Base-by-base conservation (phyloP, 2,888 invertebrate genomes). In the Drosophila monieri region DNA sequence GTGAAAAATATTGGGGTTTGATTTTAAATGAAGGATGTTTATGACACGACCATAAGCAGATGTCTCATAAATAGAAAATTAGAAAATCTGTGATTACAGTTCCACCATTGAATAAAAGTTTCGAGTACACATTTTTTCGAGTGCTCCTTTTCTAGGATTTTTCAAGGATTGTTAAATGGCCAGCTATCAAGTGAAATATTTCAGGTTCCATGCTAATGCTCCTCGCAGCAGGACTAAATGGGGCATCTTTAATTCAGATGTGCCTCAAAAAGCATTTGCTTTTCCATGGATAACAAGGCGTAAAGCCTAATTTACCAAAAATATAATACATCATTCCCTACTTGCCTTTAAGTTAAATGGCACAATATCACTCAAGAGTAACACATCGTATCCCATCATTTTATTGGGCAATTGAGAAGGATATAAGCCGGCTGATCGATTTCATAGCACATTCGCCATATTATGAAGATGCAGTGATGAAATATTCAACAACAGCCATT, bases 401-500 rank as follows among this genome's bases (percentile, higher is more conserved):
- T 51, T 62, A 62, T 62, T 62, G 43, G 49, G 48, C 62, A 62
- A 49, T 64, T 46, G 37, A 44, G 62, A 44, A 51, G 15, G 37
- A 37, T 44, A 51, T 51, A 30, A 21, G 14, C 37, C 32, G 43
- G 37, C 44, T 39, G 65, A 64, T 64, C 52, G 46, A 64, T 64
- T 43, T 41, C 39, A 64, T 14, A 47, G 27, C 35, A 44, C 35
- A 37, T 25, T 15, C 27, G 27, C 57, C 21, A 27, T 18, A 43
- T 27, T 12, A 51, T 15, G 37, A 18, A 44, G 35, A 21, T 47
- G 23, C 23, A 64, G 39, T 32, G 64, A 64, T 64, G 62, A 64
- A 64, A 64, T 39, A 64, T 64, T 64, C 46, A 64, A 46, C 44
- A 64, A 54, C 55, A 59, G 75, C 73, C 76, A 76, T 76, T 72